Conservation (phyloP, 2,888 invertebrate species). For the Eupithecia vulgata region DNA sequence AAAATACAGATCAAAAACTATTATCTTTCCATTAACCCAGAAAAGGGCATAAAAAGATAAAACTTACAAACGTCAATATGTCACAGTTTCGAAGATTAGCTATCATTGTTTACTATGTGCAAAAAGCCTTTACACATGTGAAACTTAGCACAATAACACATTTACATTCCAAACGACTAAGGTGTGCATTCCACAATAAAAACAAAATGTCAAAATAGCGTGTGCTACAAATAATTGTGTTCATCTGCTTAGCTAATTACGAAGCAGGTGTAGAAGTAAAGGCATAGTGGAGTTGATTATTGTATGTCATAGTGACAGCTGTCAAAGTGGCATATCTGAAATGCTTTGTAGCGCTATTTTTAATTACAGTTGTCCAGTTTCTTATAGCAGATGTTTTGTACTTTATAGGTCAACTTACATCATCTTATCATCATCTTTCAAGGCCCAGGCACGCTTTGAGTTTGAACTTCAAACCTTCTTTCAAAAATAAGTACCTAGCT, state of each 20-base stretch:
- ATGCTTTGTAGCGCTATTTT: constrained; percentile 16
- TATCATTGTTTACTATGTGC: background rate
- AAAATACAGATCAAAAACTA: no score
- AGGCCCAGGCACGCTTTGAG: background rate
- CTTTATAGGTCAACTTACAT: background rate
- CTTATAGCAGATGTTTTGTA: constrained; percentile 12
- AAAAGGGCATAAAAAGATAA: no score
- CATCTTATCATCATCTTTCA: background rate
- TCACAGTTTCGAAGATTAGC: background rate
- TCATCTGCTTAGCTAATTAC: constrained; percentile 25
- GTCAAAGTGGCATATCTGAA: constrained; percentile 17
- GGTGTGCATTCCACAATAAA: constrained; percentile 18
- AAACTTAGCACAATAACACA: background rate
- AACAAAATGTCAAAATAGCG: constrained; percentile 25
- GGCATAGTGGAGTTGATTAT: constrained; percentile 16
- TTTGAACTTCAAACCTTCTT: no score
- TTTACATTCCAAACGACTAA: constrained; percentile 11
- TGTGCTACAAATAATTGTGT: constrained; percentile 9
- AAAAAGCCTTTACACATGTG: background rate
- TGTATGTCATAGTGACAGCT: constrained; percentile 19
- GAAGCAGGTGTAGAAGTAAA: constrained; percentile 4
- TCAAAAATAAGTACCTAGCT: background rate
- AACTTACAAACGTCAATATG: background rate
- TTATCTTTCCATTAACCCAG: no score
- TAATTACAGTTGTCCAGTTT: constrained; percentile 16